Evolutionary conservation across 2,888 invertebrate species (phyloP).

Genomic region (Rosalia funebris): DNA sequence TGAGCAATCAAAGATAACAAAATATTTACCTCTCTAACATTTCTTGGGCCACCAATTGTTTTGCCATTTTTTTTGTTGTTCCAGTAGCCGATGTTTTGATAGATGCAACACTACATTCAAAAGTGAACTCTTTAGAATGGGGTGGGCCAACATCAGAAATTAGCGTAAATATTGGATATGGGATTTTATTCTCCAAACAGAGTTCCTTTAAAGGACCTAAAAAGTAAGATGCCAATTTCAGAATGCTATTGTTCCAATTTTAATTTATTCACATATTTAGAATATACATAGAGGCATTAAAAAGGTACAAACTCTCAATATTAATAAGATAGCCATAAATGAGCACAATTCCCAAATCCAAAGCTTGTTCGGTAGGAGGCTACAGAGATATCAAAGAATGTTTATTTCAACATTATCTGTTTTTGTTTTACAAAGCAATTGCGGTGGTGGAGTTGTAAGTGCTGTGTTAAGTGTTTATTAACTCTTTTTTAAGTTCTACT

Average conservation of each 20-base stretch:
- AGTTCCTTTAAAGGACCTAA: conserved; percentile 60
- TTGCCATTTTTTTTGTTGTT: conserved; percentile 74
- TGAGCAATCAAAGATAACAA: too few relatives aligned
- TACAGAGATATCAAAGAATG: neutral
- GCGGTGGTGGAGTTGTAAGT: too few relatives aligned
- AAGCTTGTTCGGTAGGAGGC: neutral
- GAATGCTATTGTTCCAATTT: neutral
- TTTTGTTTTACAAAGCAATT: too few relatives aligned
- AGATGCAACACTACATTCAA: conserved; percentile 67
- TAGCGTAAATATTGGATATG: conserved; percentile 67
- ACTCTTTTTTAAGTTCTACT: too few relatives aligned
- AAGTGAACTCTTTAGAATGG: conserved; percentile 72
- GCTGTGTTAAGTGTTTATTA: too few relatives aligned
- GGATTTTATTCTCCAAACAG: conserved; percentile 65
- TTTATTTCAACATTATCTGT: too few relatives aligned
- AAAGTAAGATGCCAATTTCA: conserved; percentile 18
- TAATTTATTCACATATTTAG: neutral
- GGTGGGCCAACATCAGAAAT: conserved; percentile 74
- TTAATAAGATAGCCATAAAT: neutral
- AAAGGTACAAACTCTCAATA: neutral
- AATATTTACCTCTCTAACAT: conserved; percentile 58
- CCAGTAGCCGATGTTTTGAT: conserved; percentile 68
- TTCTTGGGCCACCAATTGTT: conserved; percentile 70
- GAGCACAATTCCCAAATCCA: neutral
- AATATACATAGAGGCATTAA: neutral